phyloP scores from a whole-genome alignment of 2,888 invertebrate genomes.

The Zaprionus bogoriensis region DNA sequence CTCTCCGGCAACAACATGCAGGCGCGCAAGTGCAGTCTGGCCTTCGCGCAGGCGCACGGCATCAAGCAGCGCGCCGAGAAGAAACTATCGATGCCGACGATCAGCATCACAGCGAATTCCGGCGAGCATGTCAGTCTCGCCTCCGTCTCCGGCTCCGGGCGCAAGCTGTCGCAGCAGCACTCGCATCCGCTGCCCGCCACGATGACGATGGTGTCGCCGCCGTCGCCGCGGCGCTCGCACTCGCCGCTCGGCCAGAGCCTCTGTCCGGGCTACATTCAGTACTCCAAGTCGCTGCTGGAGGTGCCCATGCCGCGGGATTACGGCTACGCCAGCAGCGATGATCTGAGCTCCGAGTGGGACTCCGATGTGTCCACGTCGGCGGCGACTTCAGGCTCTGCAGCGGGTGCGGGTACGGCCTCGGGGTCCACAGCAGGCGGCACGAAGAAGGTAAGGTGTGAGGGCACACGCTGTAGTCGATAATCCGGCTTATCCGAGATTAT shows the following conservation, averaged over 20 bases:
- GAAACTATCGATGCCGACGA: constrained; percentile 74
- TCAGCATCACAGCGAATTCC: constrained; percentile 65
- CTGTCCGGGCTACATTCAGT: constrained; percentile 90
- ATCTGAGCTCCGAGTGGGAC: constrained; percentile 96
- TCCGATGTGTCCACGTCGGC: constrained; percentile 86
- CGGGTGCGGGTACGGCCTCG: constrained; percentile 21
- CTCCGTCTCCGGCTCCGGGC: constrained; percentile 40
- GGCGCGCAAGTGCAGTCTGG: constrained; percentile 80
- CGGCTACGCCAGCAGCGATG: constrained; percentile 95
- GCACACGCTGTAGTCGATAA: background rate
- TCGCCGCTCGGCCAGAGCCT: constrained; percentile 82
- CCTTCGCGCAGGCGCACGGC: constrained; percentile 82
- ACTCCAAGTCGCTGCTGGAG: constrained; percentile 89
- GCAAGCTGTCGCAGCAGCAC: constrained; percentile 57
- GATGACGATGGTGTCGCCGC: constrained; percentile 19
- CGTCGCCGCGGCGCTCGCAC: constrained; percentile 73
- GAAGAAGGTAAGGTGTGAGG: constrained; percentile 54
- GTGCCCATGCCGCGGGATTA: constrained; percentile 91
- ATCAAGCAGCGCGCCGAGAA: constrained; percentile 71
- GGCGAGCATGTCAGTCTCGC: constrained; percentile 55
- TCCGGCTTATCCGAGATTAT: background rate
- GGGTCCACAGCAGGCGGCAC: constrained; percentile 30
- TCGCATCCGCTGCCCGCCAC: constrained; percentile 30
- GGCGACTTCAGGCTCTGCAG: constrained; percentile 21
- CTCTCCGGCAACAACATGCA: constrained; percentile 79